Percentiles rank a stretch among this genome's conserved stretches.
phyloP scores from a whole-genome alignment of 2,888 invertebrate genomes.

The Euproctis similis region DNA sequence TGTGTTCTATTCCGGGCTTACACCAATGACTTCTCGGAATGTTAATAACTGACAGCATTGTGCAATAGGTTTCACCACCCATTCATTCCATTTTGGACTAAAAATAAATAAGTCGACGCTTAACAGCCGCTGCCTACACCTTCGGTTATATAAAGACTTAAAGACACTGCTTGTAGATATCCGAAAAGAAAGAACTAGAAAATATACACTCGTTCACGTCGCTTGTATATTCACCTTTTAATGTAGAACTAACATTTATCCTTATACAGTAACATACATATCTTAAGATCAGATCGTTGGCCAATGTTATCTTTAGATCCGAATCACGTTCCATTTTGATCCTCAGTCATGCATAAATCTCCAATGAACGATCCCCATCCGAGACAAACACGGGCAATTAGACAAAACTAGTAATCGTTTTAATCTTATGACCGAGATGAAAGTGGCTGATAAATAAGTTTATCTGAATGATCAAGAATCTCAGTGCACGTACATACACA shows the following conservation, averaged over 20 bases:
- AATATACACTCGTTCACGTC: too few species aligned
- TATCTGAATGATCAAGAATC: constrained; percentile 33
- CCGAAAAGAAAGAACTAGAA: too few species aligned
- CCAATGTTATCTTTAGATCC: constrained; percentile 29
- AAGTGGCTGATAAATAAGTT: constrained; percentile 65
- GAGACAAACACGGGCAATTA: constrained; percentile 66
- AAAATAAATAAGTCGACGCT: too few species aligned
- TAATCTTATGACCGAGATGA: constrained; percentile 67
- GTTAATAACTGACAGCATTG: too few species aligned
- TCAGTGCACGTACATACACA: constrained; percentile 27
- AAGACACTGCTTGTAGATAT: too few species aligned
- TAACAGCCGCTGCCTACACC: too few species aligned
- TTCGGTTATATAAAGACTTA: too few species aligned
- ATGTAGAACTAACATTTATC: constrained; percentile 11
- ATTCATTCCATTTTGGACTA: too few species aligned
- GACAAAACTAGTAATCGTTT: constrained; percentile 65
- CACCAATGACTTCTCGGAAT: too few species aligned
- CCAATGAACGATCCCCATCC: constrained; percentile 46
- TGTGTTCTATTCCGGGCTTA: too few species aligned
- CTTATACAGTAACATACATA: constrained; percentile 20
- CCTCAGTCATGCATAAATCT: constrained; percentile 53
- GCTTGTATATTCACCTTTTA: constrained; percentile 8
- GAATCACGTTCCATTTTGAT: constrained; percentile 30
- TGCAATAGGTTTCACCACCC: too few species aligned
- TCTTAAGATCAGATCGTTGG: constrained; percentile 23